Base-by-base conservation (phyloP, 2,113 vertebrate genomes). In the Dicerorhinus sumatrensis region DNA sequence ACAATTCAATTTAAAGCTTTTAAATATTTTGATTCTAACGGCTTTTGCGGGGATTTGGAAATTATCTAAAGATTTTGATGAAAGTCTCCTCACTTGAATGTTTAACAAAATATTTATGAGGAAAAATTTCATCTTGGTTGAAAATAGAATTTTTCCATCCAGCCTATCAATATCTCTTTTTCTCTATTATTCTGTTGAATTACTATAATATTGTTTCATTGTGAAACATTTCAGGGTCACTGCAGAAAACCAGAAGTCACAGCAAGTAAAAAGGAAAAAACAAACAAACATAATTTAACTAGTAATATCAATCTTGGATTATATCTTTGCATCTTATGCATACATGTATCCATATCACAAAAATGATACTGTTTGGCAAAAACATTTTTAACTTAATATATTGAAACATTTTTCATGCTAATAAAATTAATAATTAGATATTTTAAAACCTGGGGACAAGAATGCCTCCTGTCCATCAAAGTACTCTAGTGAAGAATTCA, bases 221-320 rank as follows among this genome's bases (percentile, higher is more conserved):
- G 3, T 39, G 89, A 96, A 89, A 21, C 3, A 36, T 54, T 81
- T 89, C 77, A 56, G 48, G 18, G 46, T 83, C 69, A 86, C 11
- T 69, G 56, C 16, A 85, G 90, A 94, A 88, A 86, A 46, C 81
- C 25, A 69, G 54, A 77, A 97, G 46, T 36, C 89, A n/a, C 16
- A 89, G 23, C 85, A 54, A 76, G 5, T 23, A 90, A 48, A 77
- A 62, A 36, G 77, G 16, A 27, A 63, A 90, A 36, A 88, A 56
- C 42, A 97, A 92, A 51, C 33, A 25, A 2, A 86, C 69, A 3
- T 17, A 51, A 65, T 76, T 90, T 79, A 80, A 20, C 29, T 8
- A 87, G 18, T 16, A 67, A 27, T 36, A 48, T 51, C n/a, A 70
- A 39, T 3, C 12, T 89, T 46, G 14, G 27, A 54, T 36, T 86